Evolutionary conservation across 1,140 invertebrate species (phyloP).

Genomic region (Chionoecetes opilio): DNA sequence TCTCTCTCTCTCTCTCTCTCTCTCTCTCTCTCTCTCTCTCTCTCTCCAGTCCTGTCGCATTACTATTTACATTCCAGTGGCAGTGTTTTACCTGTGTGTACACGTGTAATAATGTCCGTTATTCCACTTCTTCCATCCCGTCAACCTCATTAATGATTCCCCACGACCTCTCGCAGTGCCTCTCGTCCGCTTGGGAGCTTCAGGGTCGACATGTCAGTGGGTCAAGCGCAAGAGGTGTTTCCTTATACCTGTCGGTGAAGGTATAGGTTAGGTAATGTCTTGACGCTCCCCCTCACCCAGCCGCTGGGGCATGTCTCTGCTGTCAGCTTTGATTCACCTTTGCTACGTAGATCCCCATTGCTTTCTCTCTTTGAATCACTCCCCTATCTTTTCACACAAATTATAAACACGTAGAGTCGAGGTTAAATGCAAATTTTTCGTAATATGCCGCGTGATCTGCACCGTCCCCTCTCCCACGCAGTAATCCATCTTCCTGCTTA

Average conservation of each 20-base stretch:
- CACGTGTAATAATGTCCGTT: not conserved
- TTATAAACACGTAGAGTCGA: too few species aligned
- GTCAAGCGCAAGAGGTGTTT: not conserved
- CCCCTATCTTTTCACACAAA: too few species aligned
- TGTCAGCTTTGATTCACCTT: not conserved
- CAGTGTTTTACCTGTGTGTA: too few species aligned
- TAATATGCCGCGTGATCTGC: not conserved
- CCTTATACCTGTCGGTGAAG: not conserved
- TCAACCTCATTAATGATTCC: not conserved
- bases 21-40: constrained; percentile 8
- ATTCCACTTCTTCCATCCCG: not conserved
- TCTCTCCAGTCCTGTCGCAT: not conserved
- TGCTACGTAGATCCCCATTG: not conserved
- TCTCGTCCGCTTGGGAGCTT: not conserved
- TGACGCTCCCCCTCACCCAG: not conserved
- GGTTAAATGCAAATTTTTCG: too few species aligned
- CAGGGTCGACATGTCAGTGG: not conserved
- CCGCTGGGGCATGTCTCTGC: too few species aligned
- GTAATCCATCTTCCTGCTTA: not conserved
- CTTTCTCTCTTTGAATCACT: not conserved
- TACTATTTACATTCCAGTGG: too few species aligned
- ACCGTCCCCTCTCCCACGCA: not conserved
- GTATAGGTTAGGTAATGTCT: not conserved
- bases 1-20: constrained; percentile 8
- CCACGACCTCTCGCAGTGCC: not conserved